These are phyloP conservation scores for Toxotes jaculatrix DNA, from an alignment of 2,113 vertebrate species.

Conservation along the genomic window DNA sequence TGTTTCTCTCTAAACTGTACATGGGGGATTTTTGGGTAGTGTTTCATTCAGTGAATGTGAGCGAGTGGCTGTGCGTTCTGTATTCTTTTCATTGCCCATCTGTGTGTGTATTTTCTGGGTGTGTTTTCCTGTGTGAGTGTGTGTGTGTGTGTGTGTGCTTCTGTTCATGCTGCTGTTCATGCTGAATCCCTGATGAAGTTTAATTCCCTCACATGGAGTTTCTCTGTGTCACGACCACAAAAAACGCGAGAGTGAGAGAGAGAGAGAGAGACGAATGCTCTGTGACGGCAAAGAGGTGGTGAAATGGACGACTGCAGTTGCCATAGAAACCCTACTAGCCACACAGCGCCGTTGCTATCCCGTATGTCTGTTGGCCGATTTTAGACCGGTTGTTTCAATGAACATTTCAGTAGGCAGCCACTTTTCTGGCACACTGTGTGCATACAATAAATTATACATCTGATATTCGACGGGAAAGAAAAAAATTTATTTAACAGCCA, in stretches of 20 bases:
- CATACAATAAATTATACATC: slow-evolving; percentile 81
- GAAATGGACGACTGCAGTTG: slow-evolving; percentile 84
- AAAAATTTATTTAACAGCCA: slow-evolving; percentile 70
- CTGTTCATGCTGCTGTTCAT: slow-evolving; percentile 58
- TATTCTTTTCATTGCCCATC: slow-evolving; percentile 39
- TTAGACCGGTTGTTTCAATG: slow-evolving; percentile 77
- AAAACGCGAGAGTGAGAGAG: slow-evolving; percentile 37
- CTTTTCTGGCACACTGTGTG: slow-evolving; percentile 67
- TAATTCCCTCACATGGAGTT: slow-evolving; percentile 79
- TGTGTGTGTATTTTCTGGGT: slow-evolving; percentile 39
- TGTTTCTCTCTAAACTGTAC: slow-evolving; percentile 56
- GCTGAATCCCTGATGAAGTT: slow-evolving; percentile 76
- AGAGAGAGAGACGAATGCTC: slow-evolving; percentile 47
- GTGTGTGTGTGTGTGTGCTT: slow-evolving; percentile 33
- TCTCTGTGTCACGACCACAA: slow-evolving; percentile 73
- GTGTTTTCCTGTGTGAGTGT: slow-evolving; percentile 34
- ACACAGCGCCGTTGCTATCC: slow-evolving; percentile 70
- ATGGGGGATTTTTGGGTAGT: slow-evolving; percentile 51
- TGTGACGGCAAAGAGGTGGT: slow-evolving; percentile 72
- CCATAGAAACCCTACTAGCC: slow-evolving; percentile 82
- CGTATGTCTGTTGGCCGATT: slow-evolving; percentile 71
- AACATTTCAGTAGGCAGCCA: slow-evolving; percentile 77
- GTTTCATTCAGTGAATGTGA: slow-evolving; percentile 24
- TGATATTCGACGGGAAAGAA: slow-evolving; percentile 60
- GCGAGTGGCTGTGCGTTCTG: slow-evolving; percentile 19